These are phyloP conservation scores for Chaetodon trifasciatus DNA, from an alignment of 2,797 vertebrate species.

Conservation along the genomic window DNA sequence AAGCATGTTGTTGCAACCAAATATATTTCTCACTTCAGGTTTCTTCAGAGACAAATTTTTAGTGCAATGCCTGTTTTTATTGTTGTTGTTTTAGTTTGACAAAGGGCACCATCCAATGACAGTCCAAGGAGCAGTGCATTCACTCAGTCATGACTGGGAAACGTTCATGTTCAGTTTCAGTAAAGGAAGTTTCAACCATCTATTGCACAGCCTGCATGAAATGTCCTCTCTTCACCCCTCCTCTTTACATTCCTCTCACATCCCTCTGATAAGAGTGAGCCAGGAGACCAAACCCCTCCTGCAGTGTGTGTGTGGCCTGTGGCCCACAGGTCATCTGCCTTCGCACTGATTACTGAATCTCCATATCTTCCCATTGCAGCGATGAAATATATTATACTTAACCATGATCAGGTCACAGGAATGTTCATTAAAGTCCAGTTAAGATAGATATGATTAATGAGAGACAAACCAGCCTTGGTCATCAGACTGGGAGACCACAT, in stretches of 20 bases:
- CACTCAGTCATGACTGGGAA: background rate
- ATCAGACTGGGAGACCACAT: conserved; percentile 24
- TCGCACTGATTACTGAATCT: conserved; percentile 41
- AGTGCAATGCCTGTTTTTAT: background rate
- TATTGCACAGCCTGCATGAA: background rate
- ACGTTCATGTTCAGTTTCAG: conserved; percentile 4
- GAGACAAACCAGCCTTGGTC: conserved; percentile 28
- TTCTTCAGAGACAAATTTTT: background rate
- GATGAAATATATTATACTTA: conserved; percentile 38
- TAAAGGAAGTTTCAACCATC: background rate
- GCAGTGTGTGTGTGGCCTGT: conserved; percentile 14
- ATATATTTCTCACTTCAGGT: background rate
- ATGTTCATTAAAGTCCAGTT: conserved; percentile 46
- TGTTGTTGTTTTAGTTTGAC: background rate
- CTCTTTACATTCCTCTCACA: conserved; percentile 38
- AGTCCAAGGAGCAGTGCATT: background rate
- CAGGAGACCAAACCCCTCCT: conserved; percentile 20
- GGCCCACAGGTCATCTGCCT: conserved; percentile 45
- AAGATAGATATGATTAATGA: conserved; percentile 62
- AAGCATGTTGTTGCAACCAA: background rate
- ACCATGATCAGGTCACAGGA: conserved; percentile 44
- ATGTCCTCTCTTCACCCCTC: conserved; percentile 16
- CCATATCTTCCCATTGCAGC: conserved; percentile 27
- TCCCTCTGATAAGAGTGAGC: conserved; percentile 38
- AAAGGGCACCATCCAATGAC: background rate